Percentiles rank a stretch among this genome's conserved stretches.
phyloP scores from a whole-genome alignment of 1,140 invertebrate species.

The Lineus longissimus region DNA sequence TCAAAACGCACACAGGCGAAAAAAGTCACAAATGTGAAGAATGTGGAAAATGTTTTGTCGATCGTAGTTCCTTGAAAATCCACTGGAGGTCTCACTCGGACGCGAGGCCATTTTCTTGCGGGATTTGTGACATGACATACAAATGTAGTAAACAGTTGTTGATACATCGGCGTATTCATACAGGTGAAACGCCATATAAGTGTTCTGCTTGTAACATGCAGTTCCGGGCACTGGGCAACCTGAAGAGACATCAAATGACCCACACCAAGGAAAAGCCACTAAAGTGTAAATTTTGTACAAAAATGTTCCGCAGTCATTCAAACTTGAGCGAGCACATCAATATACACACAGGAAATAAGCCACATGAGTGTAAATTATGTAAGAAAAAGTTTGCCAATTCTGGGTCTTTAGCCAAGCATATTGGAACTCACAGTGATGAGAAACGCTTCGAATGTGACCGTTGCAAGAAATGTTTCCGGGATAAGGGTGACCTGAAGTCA shows the following conservation, averaged over 20 bases:
- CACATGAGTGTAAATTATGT: constrained; percentile 44
- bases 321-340: too few species aligned
- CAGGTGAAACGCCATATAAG: constrained; percentile 23
- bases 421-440: constrained; percentile 6
- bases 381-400: constrained; percentile 46
- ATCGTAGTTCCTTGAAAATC: constrained; percentile 27
- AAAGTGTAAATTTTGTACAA: too few species aligned
- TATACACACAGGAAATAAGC: too few species aligned
- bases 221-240: too few species aligned
- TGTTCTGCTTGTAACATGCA: constrained; percentile 20
- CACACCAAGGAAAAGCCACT: too few species aligned
- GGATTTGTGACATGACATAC: constrained; percentile 64
- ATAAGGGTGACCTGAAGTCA: constrained; percentile 18
- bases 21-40: constrained; percentile 27
- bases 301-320: too few species aligned
- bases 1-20: constrained; percentile 32
- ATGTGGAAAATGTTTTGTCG: constrained; percentile 26
- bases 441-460: constrained; percentile 17
- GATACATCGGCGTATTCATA: constrained; percentile 27
- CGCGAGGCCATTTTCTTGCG: constrained; percentile 58
- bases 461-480: constrained; percentile 25
- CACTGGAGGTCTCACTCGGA: constrained; percentile 43
- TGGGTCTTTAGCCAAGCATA: constrained; percentile 48
- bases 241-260: too few species aligned
- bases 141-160: constrained; percentile 60